Conservation (phyloP, 2,888 invertebrate genomes). For the Eugnorisma glareosa region DNA sequence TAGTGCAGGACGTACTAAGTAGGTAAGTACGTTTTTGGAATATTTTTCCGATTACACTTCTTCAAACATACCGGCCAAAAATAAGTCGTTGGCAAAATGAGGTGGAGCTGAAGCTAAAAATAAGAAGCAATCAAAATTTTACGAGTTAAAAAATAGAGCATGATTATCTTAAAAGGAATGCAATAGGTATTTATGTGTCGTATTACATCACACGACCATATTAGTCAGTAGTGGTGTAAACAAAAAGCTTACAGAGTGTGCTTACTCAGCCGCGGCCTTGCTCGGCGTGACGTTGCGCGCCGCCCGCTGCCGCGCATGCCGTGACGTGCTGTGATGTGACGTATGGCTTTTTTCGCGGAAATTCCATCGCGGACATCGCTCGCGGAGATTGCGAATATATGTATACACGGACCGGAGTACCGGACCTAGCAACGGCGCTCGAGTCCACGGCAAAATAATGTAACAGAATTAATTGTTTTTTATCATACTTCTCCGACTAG, state of each 20-base stretch:
- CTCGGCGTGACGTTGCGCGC: conserved; percentile 79
- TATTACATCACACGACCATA: conserved; percentile 70
- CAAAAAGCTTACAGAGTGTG: conserved; percentile 73
- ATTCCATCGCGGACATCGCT: conserved; percentile 85
- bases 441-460: conserved; percentile 7
- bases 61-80: conserved; percentile 24
- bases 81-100: background rate
- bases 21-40: conserved; percentile 49
- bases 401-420: conserved; percentile 34
- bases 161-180: conserved; percentile 30
- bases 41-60: conserved; percentile 41
- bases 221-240: conserved; percentile 72
- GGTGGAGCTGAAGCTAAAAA: background rate
- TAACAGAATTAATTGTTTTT: conserved; percentile 15
- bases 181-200: conserved; percentile 37
- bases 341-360: conserved; percentile 88
- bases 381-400: conserved; percentile 70
- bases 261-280: conserved; percentile 82
- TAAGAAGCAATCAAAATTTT: background rate
- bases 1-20: conserved; percentile 6
- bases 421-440: conserved; percentile 54
- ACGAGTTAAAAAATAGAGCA: conserved; percentile 29
- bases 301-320: conserved; percentile 68
- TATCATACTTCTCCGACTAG: background rate
- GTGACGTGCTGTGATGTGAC: conserved; percentile 81